These are phyloP conservation scores for Hormaphis cornu DNA, from an alignment of 1,140 invertebrate species.

Conservation along the genomic window DNA sequence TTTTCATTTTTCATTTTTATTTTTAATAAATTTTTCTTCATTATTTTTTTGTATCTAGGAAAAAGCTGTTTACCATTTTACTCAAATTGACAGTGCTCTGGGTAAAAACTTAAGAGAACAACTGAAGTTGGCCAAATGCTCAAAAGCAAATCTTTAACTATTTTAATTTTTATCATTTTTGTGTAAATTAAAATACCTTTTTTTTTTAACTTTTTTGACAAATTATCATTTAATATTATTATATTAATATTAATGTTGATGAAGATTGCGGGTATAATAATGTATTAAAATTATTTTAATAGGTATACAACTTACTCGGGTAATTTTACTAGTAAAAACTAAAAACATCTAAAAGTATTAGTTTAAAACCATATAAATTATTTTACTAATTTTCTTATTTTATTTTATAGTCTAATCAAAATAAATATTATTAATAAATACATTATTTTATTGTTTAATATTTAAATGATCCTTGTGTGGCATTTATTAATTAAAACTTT, in stretches of 20 bases:
- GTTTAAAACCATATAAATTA: too few species aligned
- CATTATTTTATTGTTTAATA: too few species aligned
- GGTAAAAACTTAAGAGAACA: slow-evolving; percentile 55
- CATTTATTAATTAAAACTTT: too few species aligned
- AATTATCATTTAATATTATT: background rate
- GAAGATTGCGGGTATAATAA: background rate
- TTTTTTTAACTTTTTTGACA: background rate
- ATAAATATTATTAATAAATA: too few species aligned
- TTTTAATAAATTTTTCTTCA: background rate
- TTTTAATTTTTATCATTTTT: background rate
- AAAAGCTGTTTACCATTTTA: slow-evolving; percentile 66
- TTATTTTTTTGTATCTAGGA: slow-evolving; percentile 41
- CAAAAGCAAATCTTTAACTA: slow-evolving; percentile 34
- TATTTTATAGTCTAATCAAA: too few species aligned
- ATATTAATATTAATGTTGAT: background rate
- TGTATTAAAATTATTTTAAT: background rate
- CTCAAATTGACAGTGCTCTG: slow-evolving; percentile 54
- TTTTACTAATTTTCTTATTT: too few species aligned
- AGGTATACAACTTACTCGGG: too few species aligned
- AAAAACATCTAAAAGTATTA: too few species aligned
- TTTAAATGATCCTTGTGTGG: too few species aligned
- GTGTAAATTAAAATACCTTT: too few species aligned
- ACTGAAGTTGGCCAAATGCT: slow-evolving; percentile 40
- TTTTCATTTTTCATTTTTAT: background rate
- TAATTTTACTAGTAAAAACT: too few species aligned